Conservation (phyloP, 2,797 vertebrate species). For the Crenuchus spilurus region DNA sequence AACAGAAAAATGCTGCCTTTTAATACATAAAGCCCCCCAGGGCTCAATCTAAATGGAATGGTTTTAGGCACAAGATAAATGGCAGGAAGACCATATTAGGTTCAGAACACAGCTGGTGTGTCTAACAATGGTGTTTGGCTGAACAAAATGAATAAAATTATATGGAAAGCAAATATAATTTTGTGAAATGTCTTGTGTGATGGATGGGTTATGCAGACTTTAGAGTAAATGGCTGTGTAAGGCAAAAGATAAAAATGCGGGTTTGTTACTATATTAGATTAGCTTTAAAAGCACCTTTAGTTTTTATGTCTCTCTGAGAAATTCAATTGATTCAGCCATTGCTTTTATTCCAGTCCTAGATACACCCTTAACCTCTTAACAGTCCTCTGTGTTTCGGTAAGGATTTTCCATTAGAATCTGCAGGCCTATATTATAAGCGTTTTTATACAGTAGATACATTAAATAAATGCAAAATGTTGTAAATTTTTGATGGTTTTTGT, state of each 20-base stretch:
- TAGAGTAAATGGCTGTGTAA: conserved; percentile 17
- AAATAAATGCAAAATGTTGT: too few relatives aligned
- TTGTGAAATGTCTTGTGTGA: conserved; percentile 26
- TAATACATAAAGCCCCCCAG: neutral
- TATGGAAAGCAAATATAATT: conserved; percentile 14
- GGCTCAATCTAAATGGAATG: conserved; percentile 1
- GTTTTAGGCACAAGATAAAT: neutral
- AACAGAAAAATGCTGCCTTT: neutral
- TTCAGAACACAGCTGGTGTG: conserved; percentile 2
- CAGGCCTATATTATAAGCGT: too few relatives aligned
- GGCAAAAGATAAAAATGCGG: neutral
- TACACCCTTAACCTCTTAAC: too few relatives aligned
- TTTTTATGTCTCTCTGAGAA: neutral
- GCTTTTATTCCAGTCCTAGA: neutral
- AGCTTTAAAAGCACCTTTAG: conserved; percentile 8
- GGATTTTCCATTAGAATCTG: too few relatives aligned
- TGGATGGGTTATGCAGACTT: conserved; percentile 24
- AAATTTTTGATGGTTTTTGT: too few relatives aligned
- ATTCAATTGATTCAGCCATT: conserved; percentile 1
- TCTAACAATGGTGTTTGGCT: neutral
- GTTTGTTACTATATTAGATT: conserved; percentile 22
- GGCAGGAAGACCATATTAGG: neutral
- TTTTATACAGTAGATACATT: too few relatives aligned
- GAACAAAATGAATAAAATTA: conserved; percentile 5
- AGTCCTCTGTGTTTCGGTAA: too few relatives aligned